Conservation (phyloP, 2,797 vertebrate species). For the Discoglossus pictus region DNA sequence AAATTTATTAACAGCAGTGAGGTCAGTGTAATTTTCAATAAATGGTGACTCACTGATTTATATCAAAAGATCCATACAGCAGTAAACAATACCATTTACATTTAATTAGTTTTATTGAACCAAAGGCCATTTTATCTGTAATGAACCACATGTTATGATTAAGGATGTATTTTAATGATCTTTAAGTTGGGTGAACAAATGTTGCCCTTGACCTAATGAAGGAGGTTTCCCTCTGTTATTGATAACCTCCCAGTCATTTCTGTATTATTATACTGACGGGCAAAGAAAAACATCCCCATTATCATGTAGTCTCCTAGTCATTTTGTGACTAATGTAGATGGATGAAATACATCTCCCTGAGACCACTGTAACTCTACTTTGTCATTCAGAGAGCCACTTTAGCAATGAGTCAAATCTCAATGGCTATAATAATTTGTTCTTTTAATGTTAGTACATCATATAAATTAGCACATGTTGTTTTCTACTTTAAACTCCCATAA, state of each 20-base stretch:
- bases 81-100: constrained; percentile 88
- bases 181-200: constrained; percentile 84
- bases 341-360: constrained; percentile 47
- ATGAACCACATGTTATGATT: constrained; percentile 84
- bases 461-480: too few species aligned
- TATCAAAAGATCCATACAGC: constrained; percentile 81
- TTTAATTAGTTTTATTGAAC: constrained; percentile 94
- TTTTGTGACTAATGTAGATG: constrained; percentile 58
- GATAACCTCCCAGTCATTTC: constrained; percentile 67
- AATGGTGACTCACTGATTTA: constrained; percentile 82
- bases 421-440: neutral
- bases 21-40: constrained; percentile 85
- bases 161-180: constrained; percentile 84
- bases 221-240: constrained; percentile 69
- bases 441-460: too few species aligned
- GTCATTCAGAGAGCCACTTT: constrained; percentile 17
- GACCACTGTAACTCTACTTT: constrained; percentile 20
- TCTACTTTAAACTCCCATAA: too few species aligned
- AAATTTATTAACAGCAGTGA: constrained; percentile 83
- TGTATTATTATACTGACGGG: constrained; percentile 66
- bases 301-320: constrained; percentile 62
- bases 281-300: constrained; percentile 65
- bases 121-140: constrained; percentile 80
- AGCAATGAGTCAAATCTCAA: constrained; percentile 1
- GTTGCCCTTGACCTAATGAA: constrained; percentile 81